Base-by-base conservation (phyloP, 2,888 invertebrate genomes). In the Omphaloscelis lunosa region DNA sequence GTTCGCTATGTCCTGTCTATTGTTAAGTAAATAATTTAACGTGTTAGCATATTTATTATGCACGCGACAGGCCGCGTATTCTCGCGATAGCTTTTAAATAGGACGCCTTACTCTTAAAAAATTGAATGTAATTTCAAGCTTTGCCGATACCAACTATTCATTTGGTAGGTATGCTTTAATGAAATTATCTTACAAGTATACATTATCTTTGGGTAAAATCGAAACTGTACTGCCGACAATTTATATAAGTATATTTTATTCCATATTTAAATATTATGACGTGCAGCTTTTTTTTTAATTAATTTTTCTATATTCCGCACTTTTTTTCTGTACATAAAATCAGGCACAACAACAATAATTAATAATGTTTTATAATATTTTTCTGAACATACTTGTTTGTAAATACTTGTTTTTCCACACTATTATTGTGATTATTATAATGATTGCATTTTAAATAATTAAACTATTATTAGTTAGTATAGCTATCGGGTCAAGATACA, bases 381-480 rank as follows among this genome's bases (percentile, higher is more conserved):
- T 75, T 63, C 58, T 29, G 63, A 71, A 61, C 17, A 39, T 82
- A n/a, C n/a, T n/a, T n/a, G n/a, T n/a, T n/a, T n/a, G 75, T 76
- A 85, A 67, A 75, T 84, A 41, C 27, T 58, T 69, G 58, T 53
- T 80, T 83, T 74, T 68, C 12, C 70, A 74, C 39, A 62, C n/a
- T 72, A 77, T 62, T 76, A 67, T 75, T 86, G 72, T 74, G 66
- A 77, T 69, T 72, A 75, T 77, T 74, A 69, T 59, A 72, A 67
- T n/a, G n/a, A 81, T 73, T 69, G 20, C 45, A 73, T 68, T 82
- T 82, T 15, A 48, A 72, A 66, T 59, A 75, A 67, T 73, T 56
- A 63, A 68, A 67, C 59, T 79, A 72, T 75, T 86, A 72, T 72
- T 72, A 71, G 59, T 72, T 74, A 81, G 66, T 53, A 68, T 76